phyloP scores from a whole-genome alignment of 1,140 invertebrate genomes.

The Homarus americanus region DNA sequence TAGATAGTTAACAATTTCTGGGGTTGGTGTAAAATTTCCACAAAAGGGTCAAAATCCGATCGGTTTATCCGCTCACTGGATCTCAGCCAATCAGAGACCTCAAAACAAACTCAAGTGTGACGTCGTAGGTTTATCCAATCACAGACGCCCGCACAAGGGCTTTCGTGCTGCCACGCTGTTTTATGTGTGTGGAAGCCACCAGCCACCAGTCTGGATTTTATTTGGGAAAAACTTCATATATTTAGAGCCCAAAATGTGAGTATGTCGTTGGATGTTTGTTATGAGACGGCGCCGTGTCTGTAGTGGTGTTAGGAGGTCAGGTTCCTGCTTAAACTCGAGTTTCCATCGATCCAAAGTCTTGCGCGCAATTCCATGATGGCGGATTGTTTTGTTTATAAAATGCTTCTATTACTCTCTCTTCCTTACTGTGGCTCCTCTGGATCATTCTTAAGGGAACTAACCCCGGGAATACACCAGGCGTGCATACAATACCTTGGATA shows the following conservation, averaged over 20 bases:
- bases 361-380: slow-evolving; percentile 31
- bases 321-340: not conserved
- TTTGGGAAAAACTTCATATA: slow-evolving; percentile 63
- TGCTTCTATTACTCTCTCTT: not conserved
- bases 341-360: slow-evolving; percentile 34
- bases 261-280: not conserved
- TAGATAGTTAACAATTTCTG: too few species aligned
- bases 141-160: not conserved
- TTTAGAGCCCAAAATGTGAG: slow-evolving; percentile 61
- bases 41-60: slow-evolving; percentile 12
- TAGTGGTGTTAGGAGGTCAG: not conserved
- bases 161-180: slow-evolving; percentile 60
- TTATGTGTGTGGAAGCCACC: slow-evolving; percentile 29
- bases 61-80: not conserved
- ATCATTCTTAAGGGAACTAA: not conserved
- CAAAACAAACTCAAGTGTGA: not conserved
- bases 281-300: not conserved
- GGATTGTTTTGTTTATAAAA: slow-evolving; percentile 53
- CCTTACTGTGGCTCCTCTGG: not conserved
- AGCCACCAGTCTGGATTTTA: slow-evolving; percentile 62
- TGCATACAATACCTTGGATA: not conserved
- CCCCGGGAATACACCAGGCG: not conserved
- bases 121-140: slow-evolving; percentile 34
- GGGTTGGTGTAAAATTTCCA: not conserved
- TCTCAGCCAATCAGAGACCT: not conserved